Conservation (phyloP, 2,113 vertebrate species). For the Apeltes quadracus region DNA sequence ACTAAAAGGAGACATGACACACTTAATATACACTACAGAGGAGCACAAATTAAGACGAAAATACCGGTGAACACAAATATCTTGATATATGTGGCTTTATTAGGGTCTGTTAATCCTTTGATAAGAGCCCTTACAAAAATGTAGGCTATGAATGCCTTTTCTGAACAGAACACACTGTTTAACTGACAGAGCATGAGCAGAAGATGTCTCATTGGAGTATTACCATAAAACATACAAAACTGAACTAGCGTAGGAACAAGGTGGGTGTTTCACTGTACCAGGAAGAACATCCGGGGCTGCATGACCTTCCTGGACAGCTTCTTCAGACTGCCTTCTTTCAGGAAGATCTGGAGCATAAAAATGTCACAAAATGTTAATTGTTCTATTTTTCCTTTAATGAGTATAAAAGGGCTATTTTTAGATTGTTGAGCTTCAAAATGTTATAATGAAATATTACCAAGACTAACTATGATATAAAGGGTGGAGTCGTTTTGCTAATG, state of each 20-base stretch:
- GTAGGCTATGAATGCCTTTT: not conserved
- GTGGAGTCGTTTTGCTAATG: not conserved
- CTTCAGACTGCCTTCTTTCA: constrained; percentile 95
- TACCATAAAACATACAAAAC: not conserved
- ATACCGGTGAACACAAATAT: not conserved
- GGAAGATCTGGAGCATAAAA: constrained; percentile 83
- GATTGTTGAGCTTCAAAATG: not conserved
- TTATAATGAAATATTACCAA: not conserved
- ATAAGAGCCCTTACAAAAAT: not conserved
- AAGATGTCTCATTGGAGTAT: not conserved
- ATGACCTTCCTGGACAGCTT: constrained; percentile 96
- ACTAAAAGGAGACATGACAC: constrained; percentile 78
- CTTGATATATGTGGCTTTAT: not conserved
- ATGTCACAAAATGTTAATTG: not conserved
- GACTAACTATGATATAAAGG: not conserved
- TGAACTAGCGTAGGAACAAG: not conserved
- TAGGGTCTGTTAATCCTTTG: not conserved
- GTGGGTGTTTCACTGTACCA: constrained; percentile 81
- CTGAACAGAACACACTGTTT: not conserved
- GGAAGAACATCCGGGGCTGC: constrained; percentile 97
- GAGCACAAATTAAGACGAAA: not conserved
- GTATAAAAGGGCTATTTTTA: not conserved
- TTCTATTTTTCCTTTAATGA: not conserved
- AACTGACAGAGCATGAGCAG: not conserved
- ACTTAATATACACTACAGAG: not conserved